These are phyloP conservation scores for Colossoma macropomum DNA, from an alignment of 2,113 vertebrate genomes.

Conservation along the genomic window DNA sequence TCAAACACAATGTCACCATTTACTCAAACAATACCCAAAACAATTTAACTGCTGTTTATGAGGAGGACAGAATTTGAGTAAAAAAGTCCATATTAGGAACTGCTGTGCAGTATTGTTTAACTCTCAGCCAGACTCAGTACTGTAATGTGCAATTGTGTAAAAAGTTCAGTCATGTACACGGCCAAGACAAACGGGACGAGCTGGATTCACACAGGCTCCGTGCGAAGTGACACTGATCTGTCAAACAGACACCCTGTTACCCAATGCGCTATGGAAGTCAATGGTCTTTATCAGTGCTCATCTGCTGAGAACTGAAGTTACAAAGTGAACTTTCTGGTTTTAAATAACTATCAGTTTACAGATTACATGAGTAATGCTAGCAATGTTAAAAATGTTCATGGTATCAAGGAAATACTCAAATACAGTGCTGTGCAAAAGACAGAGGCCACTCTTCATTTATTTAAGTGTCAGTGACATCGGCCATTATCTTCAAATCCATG, in stretches of 20 bases:
- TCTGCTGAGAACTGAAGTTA: not conserved
- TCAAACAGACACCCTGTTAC: not conserved
- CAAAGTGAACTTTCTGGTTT: not conserved
- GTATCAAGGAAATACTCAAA: too few relatives aligned
- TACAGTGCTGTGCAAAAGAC: too few relatives aligned
- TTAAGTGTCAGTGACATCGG: too few relatives aligned
- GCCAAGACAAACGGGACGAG: not conserved
- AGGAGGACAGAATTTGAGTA: not conserved
- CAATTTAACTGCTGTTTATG: slow-evolving; percentile 12
- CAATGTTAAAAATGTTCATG: too few relatives aligned
- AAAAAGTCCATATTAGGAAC: slow-evolving; percentile 30
- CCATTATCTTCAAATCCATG: too few relatives aligned
- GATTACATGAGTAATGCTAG: too few relatives aligned
- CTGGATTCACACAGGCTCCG: not conserved
- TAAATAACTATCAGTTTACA: too few relatives aligned
- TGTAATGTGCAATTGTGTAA: not conserved
- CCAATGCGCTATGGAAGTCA: not conserved
- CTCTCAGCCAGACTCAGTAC: not conserved
- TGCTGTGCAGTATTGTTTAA: not conserved
- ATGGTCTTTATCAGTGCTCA: not conserved
- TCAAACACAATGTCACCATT: not conserved
- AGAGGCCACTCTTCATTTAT: too few relatives aligned
- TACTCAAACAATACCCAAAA: not conserved
- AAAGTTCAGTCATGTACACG: slow-evolving; percentile 2
- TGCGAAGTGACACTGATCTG: not conserved